These are phyloP conservation scores for Passerculus sandwichensis DNA, from an alignment of 2,797 vertebrate genomes.

Conservation along the genomic window DNA sequence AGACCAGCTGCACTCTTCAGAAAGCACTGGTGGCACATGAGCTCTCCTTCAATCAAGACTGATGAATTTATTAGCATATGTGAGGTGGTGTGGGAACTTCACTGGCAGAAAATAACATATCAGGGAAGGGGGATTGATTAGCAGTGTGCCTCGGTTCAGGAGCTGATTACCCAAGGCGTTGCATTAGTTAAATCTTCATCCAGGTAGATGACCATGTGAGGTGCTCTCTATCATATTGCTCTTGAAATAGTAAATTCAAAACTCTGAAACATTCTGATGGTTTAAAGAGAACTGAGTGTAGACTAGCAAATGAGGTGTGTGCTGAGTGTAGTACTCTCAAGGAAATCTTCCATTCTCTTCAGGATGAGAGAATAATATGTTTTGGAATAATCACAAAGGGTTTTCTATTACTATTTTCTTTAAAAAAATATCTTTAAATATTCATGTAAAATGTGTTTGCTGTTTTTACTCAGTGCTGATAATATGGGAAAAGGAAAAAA, in stretches of 20 bases:
- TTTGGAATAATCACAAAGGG: background rate
- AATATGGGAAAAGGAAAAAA: background rate
- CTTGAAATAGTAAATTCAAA: background rate
- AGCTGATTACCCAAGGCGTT: background rate
- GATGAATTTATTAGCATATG: conserved; percentile 39
- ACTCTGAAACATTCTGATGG: background rate
- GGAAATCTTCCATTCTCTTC: background rate
- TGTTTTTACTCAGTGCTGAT: background rate
- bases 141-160: background rate
- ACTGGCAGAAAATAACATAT: background rate
- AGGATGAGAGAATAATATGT: background rate
- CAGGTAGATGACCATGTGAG: background rate
- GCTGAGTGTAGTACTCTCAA: background rate
- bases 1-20: conserved; percentile 22
- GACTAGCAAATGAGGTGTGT: background rate
- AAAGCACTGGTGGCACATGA: background rate
- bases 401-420: background rate
- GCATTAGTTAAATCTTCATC: background rate
- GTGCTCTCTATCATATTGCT: background rate
- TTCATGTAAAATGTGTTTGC: background rate
- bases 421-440: background rate
- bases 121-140: background rate
- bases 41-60: conserved; percentile 17
- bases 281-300: background rate
- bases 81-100: conserved; percentile 2